Evolutionary conservation across 2,113 vertebrate genomes (phyloP).

Genomic region (Elephantulus edwardii): DNA sequence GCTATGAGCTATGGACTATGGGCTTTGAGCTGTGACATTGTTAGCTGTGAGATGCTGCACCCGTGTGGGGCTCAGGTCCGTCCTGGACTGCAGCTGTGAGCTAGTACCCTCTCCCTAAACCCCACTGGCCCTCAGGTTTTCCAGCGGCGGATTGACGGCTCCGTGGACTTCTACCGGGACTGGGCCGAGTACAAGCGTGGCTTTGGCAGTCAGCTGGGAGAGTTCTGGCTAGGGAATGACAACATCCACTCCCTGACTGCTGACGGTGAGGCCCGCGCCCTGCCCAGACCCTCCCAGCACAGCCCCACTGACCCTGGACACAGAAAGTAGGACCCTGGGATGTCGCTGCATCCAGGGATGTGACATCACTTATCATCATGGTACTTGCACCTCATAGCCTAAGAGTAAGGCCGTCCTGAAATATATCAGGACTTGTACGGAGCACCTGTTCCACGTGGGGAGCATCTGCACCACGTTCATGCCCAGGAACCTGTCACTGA

Average conservation of each 20-base stretch:
- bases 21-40: too few relatives aligned
- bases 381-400: fast-evolving
- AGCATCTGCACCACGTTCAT: too few relatives aligned
- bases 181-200: conserved; percentile 79
- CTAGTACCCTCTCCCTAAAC: fast-evolving
- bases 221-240: conserved; percentile 84
- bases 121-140: conserved; percentile 66
- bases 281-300: fast-evolving
- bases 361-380: fast-evolving
- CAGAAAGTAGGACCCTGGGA: background rate
- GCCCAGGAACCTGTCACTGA: too few relatives aligned
- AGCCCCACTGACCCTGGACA: too few relatives aligned
- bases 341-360: fast-evolving
- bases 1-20: too few relatives aligned
- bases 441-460: too few relatives aligned
- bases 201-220: conserved; percentile 79
- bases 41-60: fast-evolving
- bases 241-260: conserved; percentile 77
- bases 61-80: fast-evolving
- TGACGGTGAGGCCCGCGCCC: conserved; percentile 37
- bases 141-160: conserved; percentile 74
- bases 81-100: fast-evolving
- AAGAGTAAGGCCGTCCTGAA: fast-evolving
- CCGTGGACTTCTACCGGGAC: conserved; percentile 76
- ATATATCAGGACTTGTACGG: too few relatives aligned